These are phyloP conservation scores for Barbus barbus DNA, from an alignment of 2,113 vertebrate genomes.

Conservation along the genomic window DNA sequence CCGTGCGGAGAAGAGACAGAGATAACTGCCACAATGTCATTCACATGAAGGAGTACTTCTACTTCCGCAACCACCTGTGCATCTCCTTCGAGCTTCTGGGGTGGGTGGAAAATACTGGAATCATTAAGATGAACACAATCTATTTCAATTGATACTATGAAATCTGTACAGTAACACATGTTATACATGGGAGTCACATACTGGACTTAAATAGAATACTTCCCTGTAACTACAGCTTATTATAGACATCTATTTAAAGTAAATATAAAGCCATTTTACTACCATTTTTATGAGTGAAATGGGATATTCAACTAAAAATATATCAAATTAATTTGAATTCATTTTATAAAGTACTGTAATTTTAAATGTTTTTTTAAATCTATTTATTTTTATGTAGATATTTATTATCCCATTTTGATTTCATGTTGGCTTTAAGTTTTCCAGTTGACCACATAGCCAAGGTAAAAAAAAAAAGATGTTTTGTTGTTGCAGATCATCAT, in stretches of 20 bases:
- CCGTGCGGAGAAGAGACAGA: slow-evolving; percentile 86
- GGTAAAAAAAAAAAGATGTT: background rate
- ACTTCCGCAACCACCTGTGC: slow-evolving; percentile 92
- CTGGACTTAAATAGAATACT: background rate
- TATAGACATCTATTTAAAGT: background rate
- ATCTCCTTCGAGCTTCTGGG: slow-evolving; percentile 89
- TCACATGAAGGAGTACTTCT: slow-evolving; percentile 96
- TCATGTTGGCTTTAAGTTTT: background rate
- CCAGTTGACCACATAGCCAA: background rate
- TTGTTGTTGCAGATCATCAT: background rate
- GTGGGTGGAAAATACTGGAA: slow-evolving; percentile 59
- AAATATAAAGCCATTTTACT: background rate
- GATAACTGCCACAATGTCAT: slow-evolving; percentile 88
- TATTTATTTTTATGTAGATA: background rate
- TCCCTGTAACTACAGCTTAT: slow-evolving; percentile 4
- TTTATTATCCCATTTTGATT: background rate
- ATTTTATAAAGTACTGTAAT: background rate
- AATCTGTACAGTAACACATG: background rate
- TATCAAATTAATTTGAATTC: background rate
- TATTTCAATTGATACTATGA: background rate
- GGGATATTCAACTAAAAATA: background rate
- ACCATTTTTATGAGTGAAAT: background rate
- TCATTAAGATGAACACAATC: background rate
- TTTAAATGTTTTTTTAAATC: background rate
- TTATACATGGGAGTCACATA: background rate